Evolutionary conservation across 2,113 vertebrate genomes (phyloP), one percentile per base, ranked within the genome.

Genomic region (Sula dactylatra): DNA sequence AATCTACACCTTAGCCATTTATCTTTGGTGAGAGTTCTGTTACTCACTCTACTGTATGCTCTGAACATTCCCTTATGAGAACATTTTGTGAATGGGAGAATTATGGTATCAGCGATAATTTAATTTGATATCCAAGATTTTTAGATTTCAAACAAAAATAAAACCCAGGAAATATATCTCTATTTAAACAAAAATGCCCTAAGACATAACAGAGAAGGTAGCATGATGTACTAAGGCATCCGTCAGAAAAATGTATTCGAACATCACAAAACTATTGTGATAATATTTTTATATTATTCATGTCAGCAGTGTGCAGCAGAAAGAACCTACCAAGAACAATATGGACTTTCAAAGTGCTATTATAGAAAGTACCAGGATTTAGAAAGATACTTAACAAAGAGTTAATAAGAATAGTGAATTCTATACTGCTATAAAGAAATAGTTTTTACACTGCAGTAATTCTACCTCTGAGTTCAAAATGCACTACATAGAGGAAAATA

Each of bases 1-100:
- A 74, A 19, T 26, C 31, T 40, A 36, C 17, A 38, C 19, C 61
- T 81, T 85, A 0, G 0, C 12, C 58, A 13, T 11, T 31, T 42
- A 16, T 32, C 29, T 67, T 71, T 67, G 44, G 49, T 42, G 38
- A 73, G 18, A 36, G 47, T 65, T 84, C 5, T 2, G 16, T 38
- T 50, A n/a, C 7, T 66, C 11, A n/a, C 26, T 65, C 31, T n/a
- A 11, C 4, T 55, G 38, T 6, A 1, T 14, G 10, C 26, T 69
- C 49, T 42, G 67, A 84, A n/a, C 8, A 4, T 40, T 74, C 26
- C 42, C 52, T 32, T 22, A 79, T 52, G 22, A 52, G 8, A 81
- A 82, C 9, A 38, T 78, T 66, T 82, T 47, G 27, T 66, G 17
- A 73, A 73, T 5, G 40, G 45, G 8, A 69, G 16, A 85, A 73